Evolutionary conservation across 2,888 invertebrate genomes (phyloP).

Genomic region (Adela reaumurella): DNA sequence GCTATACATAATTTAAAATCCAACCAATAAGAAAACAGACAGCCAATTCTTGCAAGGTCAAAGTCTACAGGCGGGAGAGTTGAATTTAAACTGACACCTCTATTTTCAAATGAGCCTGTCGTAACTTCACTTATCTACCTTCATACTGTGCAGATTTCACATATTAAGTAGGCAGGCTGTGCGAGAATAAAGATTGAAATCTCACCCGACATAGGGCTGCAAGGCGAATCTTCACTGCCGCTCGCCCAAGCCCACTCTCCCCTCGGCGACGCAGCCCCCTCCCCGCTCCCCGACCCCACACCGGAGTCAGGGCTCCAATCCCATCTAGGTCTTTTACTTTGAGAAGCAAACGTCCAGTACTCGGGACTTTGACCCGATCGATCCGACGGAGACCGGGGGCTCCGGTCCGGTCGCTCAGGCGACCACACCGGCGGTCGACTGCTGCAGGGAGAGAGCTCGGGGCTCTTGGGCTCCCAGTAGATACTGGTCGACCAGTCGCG

Average conservation of each 20-base stretch:
- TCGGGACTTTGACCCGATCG: constrained; percentile 43
- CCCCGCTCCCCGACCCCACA: constrained; percentile 29
- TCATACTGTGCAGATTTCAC: too few relatives aligned
- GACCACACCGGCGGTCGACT: constrained; percentile 21
- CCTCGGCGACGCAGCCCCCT: constrained; percentile 30
- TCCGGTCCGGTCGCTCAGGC: too few relatives aligned
- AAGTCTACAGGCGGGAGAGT: too few relatives aligned
- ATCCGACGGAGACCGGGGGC: constrained; percentile 31
- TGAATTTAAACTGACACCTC: too few relatives aligned
- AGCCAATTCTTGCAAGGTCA: not conserved
- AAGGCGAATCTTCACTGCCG: constrained; percentile 52
- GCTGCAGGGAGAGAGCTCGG: constrained; percentile 30
- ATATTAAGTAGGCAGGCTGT: too few relatives aligned
- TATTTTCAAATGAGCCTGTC: too few relatives aligned
- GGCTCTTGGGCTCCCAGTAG: constrained; percentile 44
- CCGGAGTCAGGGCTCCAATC: constrained; percentile 49
- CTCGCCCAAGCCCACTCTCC: constrained; percentile 41
- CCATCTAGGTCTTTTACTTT: constrained; percentile 23
- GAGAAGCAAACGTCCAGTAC: constrained; percentile 19
- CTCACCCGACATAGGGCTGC: constrained; percentile 36
- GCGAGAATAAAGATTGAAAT: not conserved
- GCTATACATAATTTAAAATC: too few relatives aligned
- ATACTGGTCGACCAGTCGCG: constrained; percentile 43
- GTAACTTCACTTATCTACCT: too few relatives aligned
- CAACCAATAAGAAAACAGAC: not conserved